Conservation (phyloP, 2,888 invertebrate genomes). For the Zaprionus lineosus region DNA sequence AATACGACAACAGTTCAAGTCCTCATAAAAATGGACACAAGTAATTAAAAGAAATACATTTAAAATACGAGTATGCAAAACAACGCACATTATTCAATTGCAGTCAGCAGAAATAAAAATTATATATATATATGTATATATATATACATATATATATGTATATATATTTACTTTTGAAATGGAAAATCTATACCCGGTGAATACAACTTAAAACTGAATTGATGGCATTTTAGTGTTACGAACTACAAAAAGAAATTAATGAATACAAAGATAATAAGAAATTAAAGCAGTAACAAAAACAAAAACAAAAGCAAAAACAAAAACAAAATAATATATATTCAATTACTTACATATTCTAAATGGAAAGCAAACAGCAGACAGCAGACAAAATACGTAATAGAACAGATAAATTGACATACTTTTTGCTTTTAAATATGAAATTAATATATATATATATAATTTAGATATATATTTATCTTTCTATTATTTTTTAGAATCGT, state of each 20-base stretch:
- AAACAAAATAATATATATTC: constrained; percentile 36
- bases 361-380: constrained; percentile 19
- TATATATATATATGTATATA: constrained; percentile 13
- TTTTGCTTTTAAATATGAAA: too few species aligned
- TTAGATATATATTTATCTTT: too few species aligned
- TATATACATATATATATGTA: too few species aligned
- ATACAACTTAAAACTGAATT: constrained; percentile 65
- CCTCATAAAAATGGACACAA: constrained; percentile 23
- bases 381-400: constrained; percentile 54
- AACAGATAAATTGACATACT: constrained; percentile 3
- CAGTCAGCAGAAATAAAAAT: constrained; percentile 23
- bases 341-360: constrained; percentile 50
- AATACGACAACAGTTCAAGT: constrained; percentile 41
- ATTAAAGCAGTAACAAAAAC: constrained; percentile 10
- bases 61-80: constrained; percentile 38
- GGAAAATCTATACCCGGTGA: constrained; percentile 16
- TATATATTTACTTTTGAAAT: constrained; percentile 14
- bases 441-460: too few species aligned
- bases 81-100: constrained; percentile 61
- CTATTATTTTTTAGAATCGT: too few species aligned
- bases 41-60: constrained; percentile 35
- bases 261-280: too few species aligned
- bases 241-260: constrained; percentile 16
- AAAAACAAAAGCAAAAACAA: constrained; percentile 12
- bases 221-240: constrained; percentile 66